Evolutionary conservation across 2,888 invertebrate species (phyloP), one percentile per base, ranked within the genome.

Genomic region (Diaphora mendica): DNA sequence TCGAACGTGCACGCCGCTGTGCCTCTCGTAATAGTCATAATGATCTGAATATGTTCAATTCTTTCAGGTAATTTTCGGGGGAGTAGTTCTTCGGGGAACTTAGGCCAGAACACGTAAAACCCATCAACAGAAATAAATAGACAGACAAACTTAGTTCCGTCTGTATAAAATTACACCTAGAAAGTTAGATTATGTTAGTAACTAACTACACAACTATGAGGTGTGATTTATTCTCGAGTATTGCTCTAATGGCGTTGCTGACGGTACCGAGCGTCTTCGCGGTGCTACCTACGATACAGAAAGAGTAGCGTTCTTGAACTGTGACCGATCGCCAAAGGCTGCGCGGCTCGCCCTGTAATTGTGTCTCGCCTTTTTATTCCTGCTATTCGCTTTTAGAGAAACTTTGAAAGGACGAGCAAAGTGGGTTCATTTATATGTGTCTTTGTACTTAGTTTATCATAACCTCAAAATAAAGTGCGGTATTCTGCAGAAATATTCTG

Each of bases 291-390:
- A 64, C 42, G 30, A 20, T 67, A 70, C 66, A 70, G 59, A 48
- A 59, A 66, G 75, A 26, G 74, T 72, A 70, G 84, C 73, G 76
- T 39, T 77, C 80, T 76, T 86, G 86, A 85, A 82, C 86, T 85
- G 82, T 83, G 86, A 77, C 86, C 85, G 85, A 81, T 78, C 81
- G 79, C 35, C 70, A 59, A 35, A 66, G 65, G 69, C 74, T 73
- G 59, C 71, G 70, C 44, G 35, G 68, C 26, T 67, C 75, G 72
- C 68, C 67, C 71, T 73, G 65, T 76, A 69, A 75, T 75, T 68
- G 75, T 69, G 69, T 20, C 62, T 35, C 55, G 51, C 33, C 13
- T 64, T 74, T 77, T 78, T 78, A 70, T 68, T 73, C 67, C 62
- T n/a, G 42, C 66, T 65, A 73, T 82, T 68, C 35, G 62, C 68